Conservation (phyloP, 1,140 invertebrate genomes). For the Drosophila truncata region DNA sequence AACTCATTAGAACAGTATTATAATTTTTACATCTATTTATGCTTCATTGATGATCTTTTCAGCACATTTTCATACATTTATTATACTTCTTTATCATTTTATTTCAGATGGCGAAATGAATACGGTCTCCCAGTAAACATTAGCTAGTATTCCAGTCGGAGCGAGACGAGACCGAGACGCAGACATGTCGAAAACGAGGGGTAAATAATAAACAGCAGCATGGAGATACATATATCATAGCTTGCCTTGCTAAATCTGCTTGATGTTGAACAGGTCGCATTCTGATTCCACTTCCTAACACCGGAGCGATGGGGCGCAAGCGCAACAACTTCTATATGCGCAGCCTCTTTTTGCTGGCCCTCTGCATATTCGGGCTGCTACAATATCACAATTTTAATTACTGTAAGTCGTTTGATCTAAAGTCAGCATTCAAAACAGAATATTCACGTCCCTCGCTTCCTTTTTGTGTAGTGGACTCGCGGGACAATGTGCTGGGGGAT, state of each 20-base stretch:
- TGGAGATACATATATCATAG: neutral
- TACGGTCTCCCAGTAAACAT: constrained; percentile 31
- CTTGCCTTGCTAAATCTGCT: constrained; percentile 16
- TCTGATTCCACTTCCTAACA: constrained; percentile 81
- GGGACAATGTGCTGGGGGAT: constrained; percentile 65
- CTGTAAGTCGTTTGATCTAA: constrained; percentile 58
- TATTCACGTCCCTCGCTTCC: constrained; percentile 65
- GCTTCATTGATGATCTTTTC: neutral
- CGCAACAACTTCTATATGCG: constrained; percentile 86
- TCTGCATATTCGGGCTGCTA: constrained; percentile 89
- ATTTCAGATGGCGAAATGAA: constrained; percentile 62
- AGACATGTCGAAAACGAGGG: constrained; percentile 75
- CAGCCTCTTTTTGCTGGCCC: constrained; percentile 88
- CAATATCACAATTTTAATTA: constrained; percentile 90
- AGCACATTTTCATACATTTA: neutral
- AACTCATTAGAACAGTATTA: neutral
- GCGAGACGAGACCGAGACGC: neutral
- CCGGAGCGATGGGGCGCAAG: constrained; percentile 79
- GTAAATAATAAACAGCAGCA: constrained; percentile 37
- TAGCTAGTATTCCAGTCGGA: constrained; percentile 33
- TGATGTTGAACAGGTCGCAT: constrained; percentile 66
- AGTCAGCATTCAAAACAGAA: constrained; percentile 63
- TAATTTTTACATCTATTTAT: neutral
- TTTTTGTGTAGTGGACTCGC: constrained; percentile 50
- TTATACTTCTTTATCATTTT: neutral